Evolutionary conservation across 2,113 vertebrate genomes (phyloP).

Genomic region (Aptenodytes forsteri): DNA sequence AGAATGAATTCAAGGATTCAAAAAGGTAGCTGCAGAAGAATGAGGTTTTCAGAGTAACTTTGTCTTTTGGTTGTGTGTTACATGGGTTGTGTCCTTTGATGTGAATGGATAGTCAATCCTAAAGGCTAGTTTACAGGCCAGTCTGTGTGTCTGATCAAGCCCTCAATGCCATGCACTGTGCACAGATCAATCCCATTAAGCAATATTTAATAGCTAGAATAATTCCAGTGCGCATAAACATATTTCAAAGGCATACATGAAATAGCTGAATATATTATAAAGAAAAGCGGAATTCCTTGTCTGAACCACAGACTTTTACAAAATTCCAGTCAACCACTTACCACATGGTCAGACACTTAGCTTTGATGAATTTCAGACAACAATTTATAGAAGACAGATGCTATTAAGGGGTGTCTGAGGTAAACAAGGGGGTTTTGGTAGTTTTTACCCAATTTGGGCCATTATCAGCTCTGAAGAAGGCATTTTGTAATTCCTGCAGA

Average conservation of each 20-base stretch:
- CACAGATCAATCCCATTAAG: background rate
- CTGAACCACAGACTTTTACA: constrained; percentile 37
- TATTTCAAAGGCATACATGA: constrained; percentile 52
- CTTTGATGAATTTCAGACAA: constrained; percentile 12
- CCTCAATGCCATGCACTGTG: background rate
- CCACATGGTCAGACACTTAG: background rate
- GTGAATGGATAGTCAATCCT: background rate
- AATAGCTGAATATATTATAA: constrained; percentile 48
- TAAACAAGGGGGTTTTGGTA: background rate
- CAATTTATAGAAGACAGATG: background rate
- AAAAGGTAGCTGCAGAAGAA: background rate
- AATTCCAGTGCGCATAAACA: background rate
- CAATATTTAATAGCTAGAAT: background rate
- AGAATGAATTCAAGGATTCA: background rate
- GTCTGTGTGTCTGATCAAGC: background rate
- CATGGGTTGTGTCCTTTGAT: background rate
- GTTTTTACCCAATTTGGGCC: background rate
- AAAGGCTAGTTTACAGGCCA: background rate
- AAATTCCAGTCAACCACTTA: constrained; percentile 20
- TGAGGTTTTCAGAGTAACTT: background rate
- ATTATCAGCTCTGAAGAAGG: background rate
- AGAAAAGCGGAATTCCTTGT: background rate
- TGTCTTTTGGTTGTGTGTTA: background rate
- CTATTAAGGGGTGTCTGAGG: background rate
- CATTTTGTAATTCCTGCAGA: background rate